phyloP scores from a whole-genome alignment of 2,113 vertebrate species.

The Muntiacus muntjak region DNA sequence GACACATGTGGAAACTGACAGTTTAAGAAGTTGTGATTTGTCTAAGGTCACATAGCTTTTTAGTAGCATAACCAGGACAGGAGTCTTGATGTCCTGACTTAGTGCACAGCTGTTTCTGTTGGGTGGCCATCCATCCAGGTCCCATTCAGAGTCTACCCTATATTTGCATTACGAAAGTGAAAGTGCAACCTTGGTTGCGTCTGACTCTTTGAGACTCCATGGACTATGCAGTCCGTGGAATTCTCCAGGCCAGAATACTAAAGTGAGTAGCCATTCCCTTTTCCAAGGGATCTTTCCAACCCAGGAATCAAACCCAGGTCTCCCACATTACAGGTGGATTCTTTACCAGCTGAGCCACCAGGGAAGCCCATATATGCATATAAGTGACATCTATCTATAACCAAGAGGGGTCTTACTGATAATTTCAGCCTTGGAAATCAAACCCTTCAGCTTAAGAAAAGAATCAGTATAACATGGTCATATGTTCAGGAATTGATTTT shows the following conservation, averaged over 20 bases:
- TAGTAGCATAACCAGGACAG: not conserved
- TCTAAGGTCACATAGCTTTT: not conserved
- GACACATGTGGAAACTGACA: not conserved
- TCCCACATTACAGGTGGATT: not conserved
- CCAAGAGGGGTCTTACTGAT: not conserved
- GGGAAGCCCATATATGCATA: not conserved
- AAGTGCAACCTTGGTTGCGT: not conserved
- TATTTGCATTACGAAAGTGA: not conserved
- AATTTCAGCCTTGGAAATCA: not conserved
- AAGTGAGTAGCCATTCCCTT: not conserved
- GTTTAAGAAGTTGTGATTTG: not conserved
- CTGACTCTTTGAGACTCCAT: not conserved
- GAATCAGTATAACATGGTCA: not conserved
- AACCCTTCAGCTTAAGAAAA: not conserved
- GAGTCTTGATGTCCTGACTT: not conserved
- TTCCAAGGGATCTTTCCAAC: not conserved
- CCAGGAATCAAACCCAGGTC: not conserved
- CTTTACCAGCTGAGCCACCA: not conserved
- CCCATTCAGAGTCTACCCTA: not conserved
- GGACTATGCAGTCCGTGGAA: not conserved
- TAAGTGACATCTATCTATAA: not conserved
- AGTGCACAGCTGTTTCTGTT: not conserved
- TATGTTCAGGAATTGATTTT: not conserved
- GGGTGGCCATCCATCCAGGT: not conserved
- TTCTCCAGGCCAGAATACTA: not conserved